Evolutionary conservation across 2,888 invertebrate genomes (phyloP), one percentile per base, ranked within the genome.

Genomic region (Cantharis lateralis): DNA sequence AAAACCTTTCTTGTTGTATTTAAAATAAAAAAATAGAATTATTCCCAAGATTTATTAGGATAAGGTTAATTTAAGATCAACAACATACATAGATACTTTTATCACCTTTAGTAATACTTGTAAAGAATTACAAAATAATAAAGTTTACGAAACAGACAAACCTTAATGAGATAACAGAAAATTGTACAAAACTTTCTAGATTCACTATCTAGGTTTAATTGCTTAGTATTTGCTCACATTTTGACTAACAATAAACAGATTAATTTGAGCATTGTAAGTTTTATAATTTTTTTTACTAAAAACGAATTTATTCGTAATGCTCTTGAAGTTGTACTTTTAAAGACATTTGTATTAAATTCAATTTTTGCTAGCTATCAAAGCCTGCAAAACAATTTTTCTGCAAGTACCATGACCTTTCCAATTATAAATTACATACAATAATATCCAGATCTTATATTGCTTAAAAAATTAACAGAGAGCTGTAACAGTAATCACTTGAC

Each of bases 301-400:
- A 18, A 28, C 16, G 32, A 16, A 24, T 24, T 24, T 24, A 15
- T 69, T 62, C 16, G 66, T 32, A n/a, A 15, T 69, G 62, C n/a
- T 72, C 61, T 75, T 70, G 62, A 71, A 75, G 62, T 76, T 72
- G 69, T 62, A 76, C 63, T 70, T 69, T 70, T 48, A 64, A 76
- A 72, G 76, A 64, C 76, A 72, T 76, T 72, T 76, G 74, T 71
- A 74, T 68, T 74, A 74, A 70, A 77, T 28, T 68, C 48, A 13
- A 32, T 48, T 68, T 74, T 70, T 70, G 63, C 71, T 48, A 71
- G 69, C 24, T 63, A 72, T 72, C 77, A 77, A 74, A 77, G 72
- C 73, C 73, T 71, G 62, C 61, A 76, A n/a, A n/a, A 48, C n/a
- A 48, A 48, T n/a, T 48, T 48, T 48, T 48, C 9, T 48, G 48